These are phyloP conservation scores for Chrysodeixis includens DNA, from an alignment of 2,888 invertebrate species.

Conservation along the genomic window DNA sequence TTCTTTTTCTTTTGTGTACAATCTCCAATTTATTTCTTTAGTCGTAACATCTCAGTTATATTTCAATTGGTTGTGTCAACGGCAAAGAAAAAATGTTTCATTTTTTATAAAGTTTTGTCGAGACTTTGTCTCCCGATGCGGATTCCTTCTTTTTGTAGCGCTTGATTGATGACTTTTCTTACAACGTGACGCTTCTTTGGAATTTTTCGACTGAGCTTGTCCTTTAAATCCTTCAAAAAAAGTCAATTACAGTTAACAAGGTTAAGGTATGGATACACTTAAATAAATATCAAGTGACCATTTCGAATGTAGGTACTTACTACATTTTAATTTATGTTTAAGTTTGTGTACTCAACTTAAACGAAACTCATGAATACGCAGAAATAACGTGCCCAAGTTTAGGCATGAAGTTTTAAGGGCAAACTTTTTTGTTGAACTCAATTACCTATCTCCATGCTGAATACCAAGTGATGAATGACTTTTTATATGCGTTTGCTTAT, in stretches of 20 bases:
- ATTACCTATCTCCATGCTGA: slow-evolving; percentile 21
- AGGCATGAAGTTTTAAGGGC: not conserved
- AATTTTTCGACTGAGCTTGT: slow-evolving; percentile 67
- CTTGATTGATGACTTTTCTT: slow-evolving; percentile 84
- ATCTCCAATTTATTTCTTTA: slow-evolving; percentile 54
- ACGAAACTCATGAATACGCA: too few species aligned
- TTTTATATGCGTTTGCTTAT: slow-evolving; percentile 44
- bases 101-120: slow-evolving; percentile 73
- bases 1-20: slow-evolving; percentile 46
- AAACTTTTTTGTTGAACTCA: not conserved
- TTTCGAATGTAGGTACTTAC: not conserved
- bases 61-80: slow-evolving; percentile 75
- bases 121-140: slow-evolving; percentile 73
- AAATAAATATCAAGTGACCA: slow-evolving; percentile 27
- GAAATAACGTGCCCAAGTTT: not conserved
- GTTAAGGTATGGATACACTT: slow-evolving; percentile 48
- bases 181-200: slow-evolving; percentile 73
- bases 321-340: not conserved
- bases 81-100: slow-evolving; percentile 63
- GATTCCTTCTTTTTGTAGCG: slow-evolving; percentile 75
- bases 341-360: too few species aligned
- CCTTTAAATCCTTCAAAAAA: slow-evolving; percentile 70
- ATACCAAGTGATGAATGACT: slow-evolving; percentile 69
- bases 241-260: slow-evolving; percentile 74
- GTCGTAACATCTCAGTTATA: slow-evolving; percentile 62